These are phyloP conservation scores for Calyptomena viridis DNA, from an alignment of 2,113 vertebrate species.

Conservation along the genomic window DNA sequence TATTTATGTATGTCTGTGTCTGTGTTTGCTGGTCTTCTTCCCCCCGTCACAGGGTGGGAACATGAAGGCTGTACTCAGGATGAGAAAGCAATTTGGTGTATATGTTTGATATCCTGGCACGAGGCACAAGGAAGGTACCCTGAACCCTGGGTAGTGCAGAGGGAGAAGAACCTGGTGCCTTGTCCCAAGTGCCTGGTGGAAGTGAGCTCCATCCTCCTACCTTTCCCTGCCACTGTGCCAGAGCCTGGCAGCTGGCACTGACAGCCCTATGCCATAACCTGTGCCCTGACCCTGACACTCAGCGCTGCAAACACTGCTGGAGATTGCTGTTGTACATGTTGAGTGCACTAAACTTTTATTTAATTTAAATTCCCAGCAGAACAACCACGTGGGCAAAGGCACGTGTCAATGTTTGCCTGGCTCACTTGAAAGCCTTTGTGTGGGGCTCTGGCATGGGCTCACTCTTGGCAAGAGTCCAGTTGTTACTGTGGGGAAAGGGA, in stretches of 20 bases:
- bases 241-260: neutral
- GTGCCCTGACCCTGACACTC: fast-evolving
- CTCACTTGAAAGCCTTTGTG: neutral
- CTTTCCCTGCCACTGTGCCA: neutral
- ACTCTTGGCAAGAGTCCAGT: fast-evolving
- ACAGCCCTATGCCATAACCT: neutral
- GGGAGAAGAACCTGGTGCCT: neutral
- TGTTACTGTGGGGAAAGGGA: neutral
- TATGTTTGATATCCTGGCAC: neutral
- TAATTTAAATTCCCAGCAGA: neutral
- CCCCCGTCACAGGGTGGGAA: neutral
- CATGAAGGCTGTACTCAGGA: neutral
- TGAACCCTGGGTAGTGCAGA: neutral
- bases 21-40: neutral
- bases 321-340: neutral
- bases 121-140: neutral
- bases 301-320: fast-evolving
- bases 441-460: neutral
- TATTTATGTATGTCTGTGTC: neutral
- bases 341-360: neutral
- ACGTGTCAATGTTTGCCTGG: fast-evolving
- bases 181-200: neutral
- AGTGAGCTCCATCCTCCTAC: neutral
- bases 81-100: neutral
- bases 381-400: neutral